Evolutionary conservation across 2,797 vertebrate species (phyloP).

Genomic region (Acipenser transmontanus): DNA sequence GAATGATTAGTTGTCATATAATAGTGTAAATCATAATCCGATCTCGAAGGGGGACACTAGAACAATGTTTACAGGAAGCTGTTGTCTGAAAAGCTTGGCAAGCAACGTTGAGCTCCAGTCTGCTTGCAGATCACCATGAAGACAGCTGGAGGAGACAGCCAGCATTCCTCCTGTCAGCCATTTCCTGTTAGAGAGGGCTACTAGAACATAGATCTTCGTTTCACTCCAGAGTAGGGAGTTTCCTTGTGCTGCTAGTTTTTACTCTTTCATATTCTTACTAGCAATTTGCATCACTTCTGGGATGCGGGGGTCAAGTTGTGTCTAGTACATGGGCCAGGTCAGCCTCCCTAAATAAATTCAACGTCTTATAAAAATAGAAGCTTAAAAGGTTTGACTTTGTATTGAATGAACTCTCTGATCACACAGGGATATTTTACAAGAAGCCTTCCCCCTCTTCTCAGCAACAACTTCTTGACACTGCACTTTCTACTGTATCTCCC

Average conservation of each 20-base stretch:
- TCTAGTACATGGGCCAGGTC: neutral
- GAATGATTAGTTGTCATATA: too few species aligned
- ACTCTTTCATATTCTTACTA: conserved; percentile 3
- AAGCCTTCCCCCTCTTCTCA: too few species aligned
- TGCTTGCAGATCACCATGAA: conserved; percentile 33
- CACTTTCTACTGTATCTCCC: too few species aligned
- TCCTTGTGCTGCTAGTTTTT: conserved; percentile 21
- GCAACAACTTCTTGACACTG: too few species aligned
- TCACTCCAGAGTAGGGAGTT: conserved; percentile 31
- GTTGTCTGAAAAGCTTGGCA: conserved; percentile 55
- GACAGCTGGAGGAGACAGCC: conserved; percentile 52
- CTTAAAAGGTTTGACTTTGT: too few species aligned
- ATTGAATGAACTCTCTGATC: too few species aligned
- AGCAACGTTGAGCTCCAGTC: conserved; percentile 42
- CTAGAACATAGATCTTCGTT: conserved; percentile 43
- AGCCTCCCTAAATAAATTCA: too few species aligned
- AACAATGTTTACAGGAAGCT: conserved; percentile 65
- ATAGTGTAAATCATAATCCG: too few species aligned
- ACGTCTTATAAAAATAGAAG: too few species aligned
- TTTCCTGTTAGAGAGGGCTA: conserved; percentile 60
- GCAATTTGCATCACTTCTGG: neutral
- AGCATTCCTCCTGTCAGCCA: conserved; percentile 68
- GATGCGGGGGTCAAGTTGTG: conserved; percentile 5
- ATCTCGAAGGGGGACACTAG: too few species aligned
- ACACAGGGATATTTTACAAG: too few species aligned